Percentiles rank a stretch among this genome's conserved stretches.
Conservation (phyloP, 2,113 vertebrate species). For the Columbina picui region DNA sequence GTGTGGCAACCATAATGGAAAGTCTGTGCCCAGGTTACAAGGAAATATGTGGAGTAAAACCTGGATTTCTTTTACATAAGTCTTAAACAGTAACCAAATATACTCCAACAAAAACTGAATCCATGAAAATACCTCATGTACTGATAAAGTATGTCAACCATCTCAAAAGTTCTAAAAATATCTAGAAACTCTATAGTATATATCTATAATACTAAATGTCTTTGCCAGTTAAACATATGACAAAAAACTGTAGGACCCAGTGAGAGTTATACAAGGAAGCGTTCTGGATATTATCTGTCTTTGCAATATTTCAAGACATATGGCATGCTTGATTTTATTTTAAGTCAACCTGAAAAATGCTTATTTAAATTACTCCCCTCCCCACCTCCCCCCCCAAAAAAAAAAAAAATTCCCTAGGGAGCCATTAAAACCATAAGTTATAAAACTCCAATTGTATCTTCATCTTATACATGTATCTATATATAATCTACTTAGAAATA, state of each 20-base stretch:
- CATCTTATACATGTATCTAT: background rate
- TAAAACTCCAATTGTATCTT: background rate
- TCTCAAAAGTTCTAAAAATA: background rate
- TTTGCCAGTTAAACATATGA: background rate
- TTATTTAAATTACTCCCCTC: background rate
- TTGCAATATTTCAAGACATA: background rate
- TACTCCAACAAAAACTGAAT: background rate
- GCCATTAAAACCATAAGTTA: conserved; percentile 13
- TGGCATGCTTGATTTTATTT: conserved; percentile 7
- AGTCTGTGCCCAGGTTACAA: background rate
- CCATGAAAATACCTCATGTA: background rate
- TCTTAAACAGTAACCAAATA: background rate
- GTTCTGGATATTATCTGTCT: background rate
- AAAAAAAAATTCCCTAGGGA: background rate
- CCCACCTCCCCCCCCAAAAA: too few relatives aligned
- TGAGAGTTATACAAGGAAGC: background rate
- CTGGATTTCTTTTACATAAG: background rate
- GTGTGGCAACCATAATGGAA: background rate
- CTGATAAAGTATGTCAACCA: background rate
- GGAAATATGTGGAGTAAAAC: background rate
- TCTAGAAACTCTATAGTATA: background rate
- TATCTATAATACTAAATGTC: background rate
- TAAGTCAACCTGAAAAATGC: background rate
- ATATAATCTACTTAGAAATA: background rate
- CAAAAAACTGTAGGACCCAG: background rate